Percentiles rank a stretch among this genome's conserved stretches.
Evolutionary conservation across 2,888 invertebrate genomes (phyloP).

Genomic region (Drosophila anceps): DNA sequence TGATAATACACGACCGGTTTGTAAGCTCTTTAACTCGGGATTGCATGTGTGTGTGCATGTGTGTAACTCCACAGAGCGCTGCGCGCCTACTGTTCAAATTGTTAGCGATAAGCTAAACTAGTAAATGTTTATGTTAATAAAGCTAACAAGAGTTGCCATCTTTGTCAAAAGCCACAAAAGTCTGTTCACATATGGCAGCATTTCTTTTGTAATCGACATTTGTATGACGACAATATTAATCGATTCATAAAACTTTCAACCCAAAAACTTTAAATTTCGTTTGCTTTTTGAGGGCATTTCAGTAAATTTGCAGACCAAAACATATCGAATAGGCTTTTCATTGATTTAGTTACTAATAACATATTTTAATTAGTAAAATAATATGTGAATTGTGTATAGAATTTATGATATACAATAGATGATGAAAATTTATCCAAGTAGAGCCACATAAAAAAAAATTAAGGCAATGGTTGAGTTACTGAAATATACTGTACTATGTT

Average conservation of each 20-base stretch:
- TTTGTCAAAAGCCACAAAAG: neutral
- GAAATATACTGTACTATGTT: no score
- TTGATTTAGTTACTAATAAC: no score
- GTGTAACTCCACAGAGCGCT: neutral
- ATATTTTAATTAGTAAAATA: no score
- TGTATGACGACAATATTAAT: neutral
- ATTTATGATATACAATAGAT: no score
- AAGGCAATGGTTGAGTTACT: no score
- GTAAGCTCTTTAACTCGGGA: neutral
- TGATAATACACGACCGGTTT: neutral
- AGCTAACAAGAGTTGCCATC: constrained; percentile 28
- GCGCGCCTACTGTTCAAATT: constrained; percentile 46
- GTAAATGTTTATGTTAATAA: constrained; percentile 9
- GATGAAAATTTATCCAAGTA: no score
- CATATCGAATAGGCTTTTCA: neutral
- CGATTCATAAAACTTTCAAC: neutral
- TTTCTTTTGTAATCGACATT: neutral
- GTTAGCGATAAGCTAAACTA: constrained; percentile 9
- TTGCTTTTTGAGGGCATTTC: neutral
- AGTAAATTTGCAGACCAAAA: no score
- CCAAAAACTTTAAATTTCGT: neutral
- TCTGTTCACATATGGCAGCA: neutral
- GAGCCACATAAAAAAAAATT: no score
- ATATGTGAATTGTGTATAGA: no score
- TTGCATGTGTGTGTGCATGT: neutral